Percentiles rank a stretch among this genome's conserved stretches.
Evolutionary conservation across 2,797 vertebrate genomes (phyloP).

Genomic region (Centroberyx gerrardi): DNA sequence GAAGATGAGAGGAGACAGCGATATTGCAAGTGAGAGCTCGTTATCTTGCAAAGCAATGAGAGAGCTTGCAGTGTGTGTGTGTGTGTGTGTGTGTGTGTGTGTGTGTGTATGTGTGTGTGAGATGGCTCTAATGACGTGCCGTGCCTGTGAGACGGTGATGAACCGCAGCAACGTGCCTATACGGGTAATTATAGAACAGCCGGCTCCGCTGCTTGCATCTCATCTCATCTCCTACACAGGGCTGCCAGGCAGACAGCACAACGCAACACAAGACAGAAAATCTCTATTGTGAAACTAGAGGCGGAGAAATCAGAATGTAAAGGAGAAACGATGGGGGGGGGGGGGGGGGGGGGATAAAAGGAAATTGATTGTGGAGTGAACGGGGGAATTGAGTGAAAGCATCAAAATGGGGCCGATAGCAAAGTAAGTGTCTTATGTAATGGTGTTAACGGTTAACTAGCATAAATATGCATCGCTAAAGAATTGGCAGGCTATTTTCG

Average conservation of each 20-base stretch:
- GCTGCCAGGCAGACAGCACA: constrained; percentile 35
- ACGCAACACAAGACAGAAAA: constrained; percentile 21
- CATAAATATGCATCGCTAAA: constrained; percentile 48
- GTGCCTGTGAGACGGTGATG: constrained; percentile 57
- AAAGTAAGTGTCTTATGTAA: constrained; percentile 26
- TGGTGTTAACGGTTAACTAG: constrained; percentile 52
- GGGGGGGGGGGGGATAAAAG: constrained; percentile 24
- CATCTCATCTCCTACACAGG: constrained; percentile 47
- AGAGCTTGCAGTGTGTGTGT: neutral
- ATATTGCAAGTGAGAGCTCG: constrained; percentile 34
- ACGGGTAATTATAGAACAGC: constrained; percentile 70
- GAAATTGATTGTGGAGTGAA: constrained; percentile 25
- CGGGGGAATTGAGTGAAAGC: constrained; percentile 19
- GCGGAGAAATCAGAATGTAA: neutral
- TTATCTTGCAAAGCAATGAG: constrained; percentile 43
- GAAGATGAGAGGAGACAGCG: constrained; percentile 29
- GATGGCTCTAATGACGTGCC: constrained; percentile 52
- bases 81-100: constrained; percentile 11
- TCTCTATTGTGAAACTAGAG: constrained; percentile 39
- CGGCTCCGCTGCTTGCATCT: constrained; percentile 31
- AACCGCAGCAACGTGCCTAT: constrained; percentile 53
- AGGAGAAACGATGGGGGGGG: constrained; percentile 26
- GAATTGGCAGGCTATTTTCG: constrained; percentile 25
- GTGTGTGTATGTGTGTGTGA: neutral
- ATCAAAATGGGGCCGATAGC: constrained; percentile 22